These are phyloP conservation scores for Nothura maculosa DNA, from an alignment of 2,797 vertebrate genomes.

Conservation along the genomic window DNA sequence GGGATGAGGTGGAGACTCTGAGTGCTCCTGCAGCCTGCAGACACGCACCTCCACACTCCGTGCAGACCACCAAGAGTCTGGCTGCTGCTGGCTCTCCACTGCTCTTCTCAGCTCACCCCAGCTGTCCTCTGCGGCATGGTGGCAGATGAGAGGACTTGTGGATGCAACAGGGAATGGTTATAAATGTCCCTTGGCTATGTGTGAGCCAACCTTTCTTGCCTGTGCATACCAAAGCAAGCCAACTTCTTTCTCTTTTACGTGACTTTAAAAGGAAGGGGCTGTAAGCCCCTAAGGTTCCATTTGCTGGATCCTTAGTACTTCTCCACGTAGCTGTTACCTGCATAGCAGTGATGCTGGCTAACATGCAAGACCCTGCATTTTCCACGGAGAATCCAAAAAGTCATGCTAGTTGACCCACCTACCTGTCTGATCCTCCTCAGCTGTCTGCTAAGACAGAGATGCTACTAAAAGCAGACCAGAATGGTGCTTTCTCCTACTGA, in stretches of 20 bases:
- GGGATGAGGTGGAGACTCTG: neutral
- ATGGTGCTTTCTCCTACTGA: neutral
- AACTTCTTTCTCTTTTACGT: neutral
- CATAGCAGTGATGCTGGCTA: accelerated
- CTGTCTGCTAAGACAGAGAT: neutral
- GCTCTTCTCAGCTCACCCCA: accelerated
- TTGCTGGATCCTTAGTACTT: accelerated
- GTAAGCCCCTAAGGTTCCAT: too few relatives aligned
- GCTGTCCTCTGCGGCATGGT: neutral
- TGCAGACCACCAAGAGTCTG: neutral
- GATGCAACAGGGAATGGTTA: too few relatives aligned
- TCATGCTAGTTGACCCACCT: neutral
- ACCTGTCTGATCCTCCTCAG: neutral
- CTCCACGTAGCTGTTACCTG: neutral
- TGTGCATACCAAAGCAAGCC: neutral
- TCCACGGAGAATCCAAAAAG: neutral
- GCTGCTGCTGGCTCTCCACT: accelerated
- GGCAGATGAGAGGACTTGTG: accelerated
- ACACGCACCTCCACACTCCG: neutral
- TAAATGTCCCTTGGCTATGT: accelerated
- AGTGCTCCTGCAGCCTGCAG: neutral
- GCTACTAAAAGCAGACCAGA: neutral
- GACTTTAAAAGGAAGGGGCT: neutral
- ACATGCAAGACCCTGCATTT: accelerated
- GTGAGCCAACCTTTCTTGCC: neutral